These are phyloP conservation scores for Chitala chitala DNA, from an alignment of 2,113 vertebrate species.

Conservation along the genomic window DNA sequence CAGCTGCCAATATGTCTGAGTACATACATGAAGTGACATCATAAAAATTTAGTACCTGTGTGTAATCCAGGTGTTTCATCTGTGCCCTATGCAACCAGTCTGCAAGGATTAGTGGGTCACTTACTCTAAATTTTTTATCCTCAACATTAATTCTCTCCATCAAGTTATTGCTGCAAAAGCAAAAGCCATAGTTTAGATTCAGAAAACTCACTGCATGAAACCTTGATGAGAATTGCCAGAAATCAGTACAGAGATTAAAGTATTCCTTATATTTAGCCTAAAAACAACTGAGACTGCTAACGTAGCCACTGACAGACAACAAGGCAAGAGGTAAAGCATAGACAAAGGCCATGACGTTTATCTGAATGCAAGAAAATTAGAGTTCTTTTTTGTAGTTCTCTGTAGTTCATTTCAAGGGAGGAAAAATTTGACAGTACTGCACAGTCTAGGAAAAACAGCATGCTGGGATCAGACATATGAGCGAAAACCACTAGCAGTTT, in stretches of 20 bases:
- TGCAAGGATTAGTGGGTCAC: constrained; percentile 27
- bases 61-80: constrained; percentile 25
- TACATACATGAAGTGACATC: background rate
- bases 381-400: too few species aligned
- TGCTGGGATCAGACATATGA: too few species aligned
- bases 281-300: too few species aligned
- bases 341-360: too few species aligned
- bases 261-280: background rate
- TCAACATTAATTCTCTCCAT: constrained; percentile 1
- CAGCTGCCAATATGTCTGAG: background rate
- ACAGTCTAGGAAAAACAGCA: too few species aligned
- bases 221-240: background rate
- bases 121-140: background rate
- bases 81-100: constrained; percentile 32
- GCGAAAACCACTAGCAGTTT: background rate
- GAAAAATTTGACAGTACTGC: too few species aligned
- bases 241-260: background rate
- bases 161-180: constrained; percentile 34
- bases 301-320: too few species aligned
- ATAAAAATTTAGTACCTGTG: constrained; percentile 33
- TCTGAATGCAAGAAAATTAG: too few species aligned
- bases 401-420: too few species aligned
- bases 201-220: background rate
- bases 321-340: too few species aligned
- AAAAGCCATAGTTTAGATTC: background rate